Percentiles rank a stretch among this genome's conserved stretches.
These are phyloP conservation scores for Rhorus exstirpatorius DNA, from an alignment of 2,888 invertebrate genomes.

Conservation along the genomic window DNA sequence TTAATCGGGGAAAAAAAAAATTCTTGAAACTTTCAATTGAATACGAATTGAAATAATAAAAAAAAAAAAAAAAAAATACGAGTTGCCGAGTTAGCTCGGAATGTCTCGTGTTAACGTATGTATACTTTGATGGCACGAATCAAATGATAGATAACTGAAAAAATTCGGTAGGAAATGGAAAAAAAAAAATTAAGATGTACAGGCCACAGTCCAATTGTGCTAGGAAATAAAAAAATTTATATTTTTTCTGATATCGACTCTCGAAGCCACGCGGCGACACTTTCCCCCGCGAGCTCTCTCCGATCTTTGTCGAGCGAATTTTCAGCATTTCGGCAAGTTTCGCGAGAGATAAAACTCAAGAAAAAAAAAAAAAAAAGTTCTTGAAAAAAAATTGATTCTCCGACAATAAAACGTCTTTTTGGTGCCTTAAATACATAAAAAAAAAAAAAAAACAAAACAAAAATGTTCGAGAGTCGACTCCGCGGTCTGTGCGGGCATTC, in stretches of 20 bases:
- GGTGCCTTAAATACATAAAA: constrained; percentile 62
- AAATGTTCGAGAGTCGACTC: constrained; percentile 44
- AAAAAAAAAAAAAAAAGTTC: no score
- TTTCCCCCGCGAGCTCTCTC: background rate
- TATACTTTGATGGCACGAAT: constrained; percentile 36
- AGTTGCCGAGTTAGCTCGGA: no score
- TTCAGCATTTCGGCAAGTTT: background rate
- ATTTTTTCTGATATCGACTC: background rate
- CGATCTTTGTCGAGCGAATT: constrained; percentile 12
- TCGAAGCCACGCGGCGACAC: no score
- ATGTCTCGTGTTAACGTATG: no score
- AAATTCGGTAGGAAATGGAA: constrained; percentile 35
- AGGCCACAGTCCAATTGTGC: constrained; percentile 40
- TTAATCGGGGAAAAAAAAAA: no score
- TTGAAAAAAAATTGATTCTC: no score
- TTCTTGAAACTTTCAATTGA: no score
- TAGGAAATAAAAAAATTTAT: background rate
- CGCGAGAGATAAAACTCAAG: constrained; percentile 6
- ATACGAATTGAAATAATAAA: no score
- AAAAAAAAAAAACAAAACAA: no score
- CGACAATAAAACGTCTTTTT: constrained; percentile 47
- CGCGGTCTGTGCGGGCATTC: constrained; percentile 56
- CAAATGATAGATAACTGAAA: constrained; percentile 20
- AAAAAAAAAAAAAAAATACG: no score
- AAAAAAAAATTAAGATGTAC: constrained; percentile 23